phyloP scores from a whole-genome alignment of 2,797 vertebrate genomes.

The Ptychadena robeensis region DNA sequence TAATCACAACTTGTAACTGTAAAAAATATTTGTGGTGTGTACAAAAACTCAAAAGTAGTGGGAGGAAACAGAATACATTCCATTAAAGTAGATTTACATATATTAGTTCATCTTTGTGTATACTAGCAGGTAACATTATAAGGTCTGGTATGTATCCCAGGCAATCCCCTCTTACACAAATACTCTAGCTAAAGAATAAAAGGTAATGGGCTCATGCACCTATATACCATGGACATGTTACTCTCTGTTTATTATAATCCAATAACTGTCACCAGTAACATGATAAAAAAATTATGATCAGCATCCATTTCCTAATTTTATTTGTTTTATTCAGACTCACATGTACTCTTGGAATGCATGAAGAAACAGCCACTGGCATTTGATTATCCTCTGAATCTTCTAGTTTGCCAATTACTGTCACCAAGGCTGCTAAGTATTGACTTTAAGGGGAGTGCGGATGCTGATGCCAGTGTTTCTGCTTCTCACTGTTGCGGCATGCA shows the following conservation, averaged over 20 bases:
- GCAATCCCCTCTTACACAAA: too few species aligned
- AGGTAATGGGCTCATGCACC: not conserved
- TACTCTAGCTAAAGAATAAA: not conserved
- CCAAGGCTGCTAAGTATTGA: constrained; percentile 55
- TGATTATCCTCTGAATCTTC: constrained; percentile 60
- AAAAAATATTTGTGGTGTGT: too few species aligned
- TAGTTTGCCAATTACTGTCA: constrained; percentile 62
- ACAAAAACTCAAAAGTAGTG: too few species aligned
- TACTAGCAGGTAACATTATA: too few species aligned
- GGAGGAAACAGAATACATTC: too few species aligned
- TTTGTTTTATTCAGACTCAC: constrained; percentile 29
- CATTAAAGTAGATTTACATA: too few species aligned
- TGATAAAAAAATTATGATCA: not conserved
- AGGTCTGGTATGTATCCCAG: too few species aligned
- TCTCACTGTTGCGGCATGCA: constrained; percentile 44
- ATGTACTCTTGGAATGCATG: constrained; percentile 34
- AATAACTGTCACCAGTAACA: not conserved
- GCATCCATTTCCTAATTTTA: not conserved
- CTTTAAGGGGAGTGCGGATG: constrained; percentile 45
- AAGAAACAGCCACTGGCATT: constrained; percentile 56
- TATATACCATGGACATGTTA: too few species aligned
- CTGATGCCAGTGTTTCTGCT: constrained; percentile 53
- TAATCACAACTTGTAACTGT: too few species aligned
- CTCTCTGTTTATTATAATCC: too few species aligned
- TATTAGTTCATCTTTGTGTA: too few species aligned